These are phyloP conservation scores for Cynopterus brachyotis DNA, from an alignment of 2,113 vertebrate genomes.

Conservation along the genomic window DNA sequence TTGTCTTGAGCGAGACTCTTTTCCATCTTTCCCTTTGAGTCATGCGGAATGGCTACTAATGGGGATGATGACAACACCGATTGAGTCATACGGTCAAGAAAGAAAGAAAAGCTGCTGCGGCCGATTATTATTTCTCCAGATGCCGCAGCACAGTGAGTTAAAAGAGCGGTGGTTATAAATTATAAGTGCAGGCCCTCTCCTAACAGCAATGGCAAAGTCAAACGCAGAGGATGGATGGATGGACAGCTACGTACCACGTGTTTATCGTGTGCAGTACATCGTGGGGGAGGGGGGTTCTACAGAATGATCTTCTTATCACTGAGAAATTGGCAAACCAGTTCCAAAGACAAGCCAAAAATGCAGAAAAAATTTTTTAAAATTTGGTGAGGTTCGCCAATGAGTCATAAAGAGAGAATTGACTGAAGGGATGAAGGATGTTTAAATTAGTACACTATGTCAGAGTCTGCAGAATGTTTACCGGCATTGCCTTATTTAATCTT, in stretches of 20 bases:
- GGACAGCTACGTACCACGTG: no score
- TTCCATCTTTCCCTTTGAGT: constrained; percentile 37
- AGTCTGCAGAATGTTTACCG: background rate
- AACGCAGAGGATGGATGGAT: background rate
- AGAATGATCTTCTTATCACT: background rate
- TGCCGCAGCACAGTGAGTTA: background rate
- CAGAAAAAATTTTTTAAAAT: background rate
- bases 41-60: constrained; percentile 27
- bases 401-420: background rate
- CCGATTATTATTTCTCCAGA: constrained; percentile 34
- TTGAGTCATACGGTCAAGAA: constrained; percentile 40
- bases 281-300: no score
- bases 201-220: background rate
- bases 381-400: background rate
- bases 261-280: background rate
- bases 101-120: background rate
- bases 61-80: background rate
- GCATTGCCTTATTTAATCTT: background rate
- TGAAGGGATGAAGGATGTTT: background rate
- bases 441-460: background rate
- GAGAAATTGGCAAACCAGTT: background rate
- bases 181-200: background rate
- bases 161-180: background rate
- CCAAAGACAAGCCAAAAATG: background rate
- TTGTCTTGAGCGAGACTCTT: background rate